Evolutionary conservation across 2,113 vertebrate species (phyloP), one percentile per base, ranked within the genome.

Genomic region (Haliaeetus leucogaster): DNA sequence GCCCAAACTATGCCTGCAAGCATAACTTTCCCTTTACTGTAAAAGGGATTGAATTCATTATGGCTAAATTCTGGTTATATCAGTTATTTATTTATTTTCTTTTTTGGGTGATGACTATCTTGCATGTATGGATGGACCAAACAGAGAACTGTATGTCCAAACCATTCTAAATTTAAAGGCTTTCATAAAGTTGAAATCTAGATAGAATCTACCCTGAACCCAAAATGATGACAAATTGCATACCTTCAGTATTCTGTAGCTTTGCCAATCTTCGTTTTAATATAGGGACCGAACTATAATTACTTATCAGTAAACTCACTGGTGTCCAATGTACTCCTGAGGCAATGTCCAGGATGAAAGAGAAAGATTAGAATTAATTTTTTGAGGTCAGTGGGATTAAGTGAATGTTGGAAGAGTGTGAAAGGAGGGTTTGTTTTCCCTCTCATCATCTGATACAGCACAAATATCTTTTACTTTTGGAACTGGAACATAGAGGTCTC

Each of bases 1-100:
- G 79, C 84, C 93, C 90, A 96, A 95, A 92, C 95, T 84, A 88
- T 92, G 96, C 96, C 96, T 96, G 95, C 78, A 88, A 98, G 96
- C 95, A 61, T 42, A 89, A 93, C 84, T 83, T 94, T 92, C 38
- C 71, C 67, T 76, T 82, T 91, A 58, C 63, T 72, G 80, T 62
- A 53, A 26, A 86, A 97, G 71, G 29, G n/a, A 65, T 58, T 70
- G 93, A 94, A 94, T 93, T 96, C 38, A 76, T 97, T 95, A 94
- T 68, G 78, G 78, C 42, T 87, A 77, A 82, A 70, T 89, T 85
- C 81, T 88, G 42, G 34, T 85, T 82, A 7, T 68, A 63, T 34
- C 19, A n/a, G 6, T 80, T 89, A 81, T 76, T 92, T 93, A 90
- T 63, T 86, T 86, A 45, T 73, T 72, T 73, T 48, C 14, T 55